Evolutionary conservation across 2,888 invertebrate species (phyloP), one percentile per base, ranked within the genome.

Genomic region (Netelia melanura): DNA sequence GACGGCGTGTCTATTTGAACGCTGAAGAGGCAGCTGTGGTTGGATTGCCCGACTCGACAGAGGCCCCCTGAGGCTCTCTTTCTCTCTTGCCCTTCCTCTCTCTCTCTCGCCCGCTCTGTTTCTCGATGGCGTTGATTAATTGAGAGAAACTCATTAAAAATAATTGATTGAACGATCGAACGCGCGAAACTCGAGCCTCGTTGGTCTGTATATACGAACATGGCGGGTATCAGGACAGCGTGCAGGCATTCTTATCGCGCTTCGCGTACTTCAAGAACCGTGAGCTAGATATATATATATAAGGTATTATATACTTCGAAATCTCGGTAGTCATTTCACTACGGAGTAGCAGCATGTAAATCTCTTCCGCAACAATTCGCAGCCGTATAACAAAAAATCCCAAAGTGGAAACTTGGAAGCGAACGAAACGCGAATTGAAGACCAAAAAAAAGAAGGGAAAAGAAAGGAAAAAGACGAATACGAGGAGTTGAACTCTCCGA

Each of bases 101-200:
- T 48, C 14, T 48, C 48, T 48, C 62, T 48, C 71, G 30, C 56
- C 21, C 11, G 21, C 61, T 23, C 54, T 64, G 38, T 38, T 21
- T 38, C 38, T 61, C 43, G 44, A 25, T 65, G 65, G 70, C 79
- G 71, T 77, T 83, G 82, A 83, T 83, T 83, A 83, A 83, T 83
- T 67, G 82, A 72, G 77, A 77, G 82, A 78, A 83, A 83, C 77
- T 83, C 82, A 78, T 83, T 83, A 83, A 77, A 78, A 83, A 65
- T 78, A 72, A 83, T 83, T 78, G 71, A 83, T 83, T 62, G 82
- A 77, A 65, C 56, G 81, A 77, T 65, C 23, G 82, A 38, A 67
- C 82, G 48, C 61, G 72, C 54, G 70, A 44, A 70, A 44, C 64
- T 76, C 56, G 56, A 30, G 38, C 14, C 21, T 65, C 64, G 65